These are phyloP conservation scores for Aleadryas rufinucha DNA, from an alignment of 2,113 vertebrate genomes.

Conservation along the genomic window DNA sequence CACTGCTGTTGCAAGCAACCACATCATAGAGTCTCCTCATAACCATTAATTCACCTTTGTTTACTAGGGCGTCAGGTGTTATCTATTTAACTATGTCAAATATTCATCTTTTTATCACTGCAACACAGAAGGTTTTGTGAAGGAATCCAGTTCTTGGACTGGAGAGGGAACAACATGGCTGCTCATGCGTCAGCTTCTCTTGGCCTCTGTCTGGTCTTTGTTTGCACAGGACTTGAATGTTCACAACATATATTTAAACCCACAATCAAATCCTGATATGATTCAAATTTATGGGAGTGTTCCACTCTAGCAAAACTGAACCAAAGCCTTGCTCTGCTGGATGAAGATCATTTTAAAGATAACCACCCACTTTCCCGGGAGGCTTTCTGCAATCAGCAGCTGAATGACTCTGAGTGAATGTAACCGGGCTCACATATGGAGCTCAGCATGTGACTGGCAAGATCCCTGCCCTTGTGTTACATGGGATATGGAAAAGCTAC, in stretches of 20 bases:
- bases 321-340: neutral
- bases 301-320: neutral
- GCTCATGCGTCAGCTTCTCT: neutral
- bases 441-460: neutral
- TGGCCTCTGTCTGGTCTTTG: neutral
- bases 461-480: neutral
- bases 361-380: neutral
- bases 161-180: neutral
- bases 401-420: neutral
- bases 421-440: neutral
- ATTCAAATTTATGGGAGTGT: neutral
- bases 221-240: neutral
- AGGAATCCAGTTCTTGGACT: neutral
- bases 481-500: neutral
- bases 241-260: neutral
- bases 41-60: neutral
- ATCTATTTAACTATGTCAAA: conserved; percentile 5
- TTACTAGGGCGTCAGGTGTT: neutral
- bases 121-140: neutral
- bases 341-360: neutral
- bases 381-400: neutral
- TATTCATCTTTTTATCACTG: conserved; percentile 27
- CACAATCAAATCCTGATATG: neutral
- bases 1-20: neutral
- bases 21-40: neutral